Percentiles rank a stretch among this genome's conserved stretches.
Conservation (phyloP, 2,797 vertebrate genomes). For the Hozukius guyotensis region DNA sequence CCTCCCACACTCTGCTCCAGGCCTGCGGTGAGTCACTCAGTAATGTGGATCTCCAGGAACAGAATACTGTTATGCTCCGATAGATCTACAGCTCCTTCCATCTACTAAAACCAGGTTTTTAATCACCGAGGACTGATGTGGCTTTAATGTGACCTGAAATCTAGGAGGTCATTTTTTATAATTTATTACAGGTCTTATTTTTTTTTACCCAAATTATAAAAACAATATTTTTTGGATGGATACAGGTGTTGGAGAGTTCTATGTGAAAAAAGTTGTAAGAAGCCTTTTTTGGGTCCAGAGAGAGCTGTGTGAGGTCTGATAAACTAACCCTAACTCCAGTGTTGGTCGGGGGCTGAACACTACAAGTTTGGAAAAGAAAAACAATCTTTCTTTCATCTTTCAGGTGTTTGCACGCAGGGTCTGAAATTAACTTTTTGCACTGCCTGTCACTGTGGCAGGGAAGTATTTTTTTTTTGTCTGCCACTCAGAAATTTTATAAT, state of each 20-base stretch:
- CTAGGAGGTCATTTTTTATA: no score
- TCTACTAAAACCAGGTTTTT: background rate
- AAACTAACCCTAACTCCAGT: background rate
- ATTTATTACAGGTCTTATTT: background rate
- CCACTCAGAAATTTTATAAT: no score
- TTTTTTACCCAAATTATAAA: background rate
- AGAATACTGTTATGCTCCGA: conserved; percentile 9
- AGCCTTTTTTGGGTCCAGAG: background rate
- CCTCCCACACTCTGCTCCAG: conserved; percentile 63
- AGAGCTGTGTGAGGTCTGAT: background rate
- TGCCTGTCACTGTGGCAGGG: no score
- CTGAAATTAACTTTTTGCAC: no score
- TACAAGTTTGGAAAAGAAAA: background rate
- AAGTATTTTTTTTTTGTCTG: no score
- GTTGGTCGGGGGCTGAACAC: background rate
- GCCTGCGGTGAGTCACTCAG: conserved; percentile 62
- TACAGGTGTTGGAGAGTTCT: background rate
- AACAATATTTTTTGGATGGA: background rate
- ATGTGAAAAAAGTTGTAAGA: background rate
- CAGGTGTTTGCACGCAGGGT: background rate
- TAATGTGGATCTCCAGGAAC: conserved; percentile 47
- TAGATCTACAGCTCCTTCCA: background rate
- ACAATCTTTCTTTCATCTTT: background rate
- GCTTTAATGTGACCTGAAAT: background rate
- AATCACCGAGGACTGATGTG: background rate